Evolutionary conservation across 2,888 invertebrate genomes (phyloP).

Genomic region (Carabus problematicus): DNA sequence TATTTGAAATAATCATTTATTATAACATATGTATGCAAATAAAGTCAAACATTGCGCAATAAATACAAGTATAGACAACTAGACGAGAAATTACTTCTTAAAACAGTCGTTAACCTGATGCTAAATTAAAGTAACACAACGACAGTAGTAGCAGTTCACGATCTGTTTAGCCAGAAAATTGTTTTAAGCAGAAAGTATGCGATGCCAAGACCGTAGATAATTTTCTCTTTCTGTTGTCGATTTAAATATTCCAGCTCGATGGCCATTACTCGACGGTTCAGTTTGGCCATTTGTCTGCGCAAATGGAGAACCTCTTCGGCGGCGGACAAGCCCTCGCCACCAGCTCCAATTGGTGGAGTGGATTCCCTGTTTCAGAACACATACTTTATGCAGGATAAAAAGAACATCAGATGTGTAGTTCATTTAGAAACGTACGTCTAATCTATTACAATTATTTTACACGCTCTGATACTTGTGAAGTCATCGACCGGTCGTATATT

Average conservation of each 20-base stretch:
- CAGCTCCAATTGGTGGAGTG: constrained; percentile 54
- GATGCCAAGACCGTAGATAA: constrained; percentile 82
- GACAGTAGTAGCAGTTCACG: constrained; percentile 15
- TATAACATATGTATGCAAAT: constrained; percentile 36
- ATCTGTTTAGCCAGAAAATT: constrained; percentile 78
- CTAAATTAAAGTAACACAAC: constrained; percentile 16
- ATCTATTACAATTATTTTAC: no score
- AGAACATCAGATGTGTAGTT: background rate
- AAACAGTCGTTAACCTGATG: constrained; percentile 34
- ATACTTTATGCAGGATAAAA: background rate
- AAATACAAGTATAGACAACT: constrained; percentile 35
- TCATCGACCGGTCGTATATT: no score
- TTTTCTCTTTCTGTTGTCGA: constrained; percentile 85
- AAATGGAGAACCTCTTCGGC: constrained; percentile 83
- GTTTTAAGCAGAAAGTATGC: constrained; percentile 87
- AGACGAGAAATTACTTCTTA: constrained; percentile 32
- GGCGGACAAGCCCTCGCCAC: constrained; percentile 71
- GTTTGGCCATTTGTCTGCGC: constrained; percentile 83
- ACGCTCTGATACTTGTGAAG: no score
- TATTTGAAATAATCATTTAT: constrained; percentile 22
- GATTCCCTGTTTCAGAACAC: constrained; percentile 47
- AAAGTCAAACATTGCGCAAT: constrained; percentile 23
- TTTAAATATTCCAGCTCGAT: constrained; percentile 87
- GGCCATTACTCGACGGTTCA: constrained; percentile 85
- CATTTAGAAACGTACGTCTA: background rate